Evolutionary conservation across 2,888 invertebrate genomes (phyloP).

Genomic region (Himalopsyche kuldschensis): DNA sequence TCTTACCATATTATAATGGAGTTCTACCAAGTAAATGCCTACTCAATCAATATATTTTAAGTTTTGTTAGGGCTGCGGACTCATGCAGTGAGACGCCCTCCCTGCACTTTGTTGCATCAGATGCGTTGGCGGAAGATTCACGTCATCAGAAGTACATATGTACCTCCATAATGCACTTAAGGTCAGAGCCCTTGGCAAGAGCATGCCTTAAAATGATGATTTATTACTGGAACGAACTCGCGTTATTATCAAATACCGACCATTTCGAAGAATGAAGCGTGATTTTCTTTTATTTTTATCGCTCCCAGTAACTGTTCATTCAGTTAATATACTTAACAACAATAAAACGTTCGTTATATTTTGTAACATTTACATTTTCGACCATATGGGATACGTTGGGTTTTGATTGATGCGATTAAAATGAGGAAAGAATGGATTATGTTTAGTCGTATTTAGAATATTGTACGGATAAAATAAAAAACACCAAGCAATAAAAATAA

Average conservation of each 20-base stretch:
- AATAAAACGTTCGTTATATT: background rate
- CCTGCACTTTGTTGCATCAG: background rate
- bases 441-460: too few relatives aligned
- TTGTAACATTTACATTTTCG: background rate
- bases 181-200: background rate
- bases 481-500: too few relatives aligned
- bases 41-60: too few relatives aligned
- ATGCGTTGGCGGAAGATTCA: background rate
- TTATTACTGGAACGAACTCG: background rate
- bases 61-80: background rate
- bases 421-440: background rate
- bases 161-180: background rate
- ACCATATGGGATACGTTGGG: background rate
- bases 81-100: background rate
- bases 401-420: background rate
- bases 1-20: too few relatives aligned
- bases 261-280: background rate
- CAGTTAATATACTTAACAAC: background rate
- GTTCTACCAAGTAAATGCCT: too few relatives aligned
- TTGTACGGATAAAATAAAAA: too few relatives aligned
- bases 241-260: background rate
- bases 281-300: background rate
- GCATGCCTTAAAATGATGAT: background rate
- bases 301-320: background rate
- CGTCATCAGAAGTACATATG: background rate